Base-by-base conservation (phyloP, 2,797 vertebrate genomes). In the Bufotes viridis region DNA sequence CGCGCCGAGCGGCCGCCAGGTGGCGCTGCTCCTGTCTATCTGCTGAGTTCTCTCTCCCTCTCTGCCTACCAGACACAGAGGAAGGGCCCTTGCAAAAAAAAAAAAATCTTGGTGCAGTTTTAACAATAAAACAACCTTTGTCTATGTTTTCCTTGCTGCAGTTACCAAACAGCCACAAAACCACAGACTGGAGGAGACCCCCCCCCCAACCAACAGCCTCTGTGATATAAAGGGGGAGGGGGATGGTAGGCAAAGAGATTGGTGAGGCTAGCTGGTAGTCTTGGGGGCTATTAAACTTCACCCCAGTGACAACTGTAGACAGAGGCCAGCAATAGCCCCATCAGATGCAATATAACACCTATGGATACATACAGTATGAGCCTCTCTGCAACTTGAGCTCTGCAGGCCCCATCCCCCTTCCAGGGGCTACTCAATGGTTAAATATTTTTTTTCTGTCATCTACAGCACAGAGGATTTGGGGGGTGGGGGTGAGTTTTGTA, bases 61-160 rank as follows among this genome's bases (percentile, higher is more conserved):
- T 42, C 60, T 78, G 29, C 79, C 80, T 65, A 80, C 72, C 82
- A 88, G 82, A 84, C 76, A 84, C 49, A 81, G 80, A 26, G 81
- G 14, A 78, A 51, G n/a, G 78, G 79, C 78, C 78, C n/a, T 75
- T 17, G 29, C 78, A 78, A 58, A 58, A 78, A 29, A 79, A 60
- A 18, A 34, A 79, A 67, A 51, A 29, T 70, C 51, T 53, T 81
- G 82, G 67, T 85, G 67, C 67, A 51, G 51, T 78, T 79, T 87
- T 60, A 75, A 81, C 78, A 72, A 74, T 60, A 82, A 67, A 78
- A 82, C 53, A 65, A 53, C 86, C 82, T 58, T 83, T 78, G 72
- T 76, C 60, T 87, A n/a, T 17, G 20, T 0, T 67, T 78, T 61
- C 49, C 34, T 57, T 22, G 14, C 58, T 57, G 70, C 80, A n/a